A percentile compares a stretch with the other conserved stretches of the same genome.
Evolutionary conservation across 2,888 invertebrate species (phyloP).

Genomic region (Cynaeus angustus): DNA sequence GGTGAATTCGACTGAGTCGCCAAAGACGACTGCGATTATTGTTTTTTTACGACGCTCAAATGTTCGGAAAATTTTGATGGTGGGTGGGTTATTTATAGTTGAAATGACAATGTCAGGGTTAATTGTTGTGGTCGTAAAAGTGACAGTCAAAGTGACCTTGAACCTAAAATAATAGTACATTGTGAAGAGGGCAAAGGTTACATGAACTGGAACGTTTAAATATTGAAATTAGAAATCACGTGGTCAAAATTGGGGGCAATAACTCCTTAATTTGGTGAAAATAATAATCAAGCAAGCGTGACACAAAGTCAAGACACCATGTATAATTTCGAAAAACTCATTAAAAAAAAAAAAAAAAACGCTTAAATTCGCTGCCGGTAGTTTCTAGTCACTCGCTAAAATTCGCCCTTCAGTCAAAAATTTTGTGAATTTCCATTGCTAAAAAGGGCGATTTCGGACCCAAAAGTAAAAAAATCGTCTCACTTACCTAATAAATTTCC

Average conservation of each 20-base stretch:
- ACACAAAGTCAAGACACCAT: not conserved
- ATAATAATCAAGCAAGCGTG: not conserved
- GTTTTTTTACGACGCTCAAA: no score
- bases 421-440: no score
- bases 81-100: no score
- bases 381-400: not conserved
- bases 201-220: not conserved
- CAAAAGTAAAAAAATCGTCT: not conserved
- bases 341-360: no score
- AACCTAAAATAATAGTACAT: not conserved
- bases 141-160: no score
- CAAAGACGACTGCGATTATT: no score
- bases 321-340: no score
- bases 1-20: no score
- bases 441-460: not conserved
- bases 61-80: no score
- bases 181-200: not conserved
- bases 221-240: not conserved
- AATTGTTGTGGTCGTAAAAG: no score
- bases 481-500: slow-evolving; percentile 42
- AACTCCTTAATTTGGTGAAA: not conserved
- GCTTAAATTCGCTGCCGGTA: not conserved
- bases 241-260: not conserved
- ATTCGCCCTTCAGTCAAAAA: not conserved
- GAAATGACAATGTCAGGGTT: no score